phyloP scores from a whole-genome alignment of 2,888 invertebrate genomes.

The Agrilus cyanescens region DNA sequence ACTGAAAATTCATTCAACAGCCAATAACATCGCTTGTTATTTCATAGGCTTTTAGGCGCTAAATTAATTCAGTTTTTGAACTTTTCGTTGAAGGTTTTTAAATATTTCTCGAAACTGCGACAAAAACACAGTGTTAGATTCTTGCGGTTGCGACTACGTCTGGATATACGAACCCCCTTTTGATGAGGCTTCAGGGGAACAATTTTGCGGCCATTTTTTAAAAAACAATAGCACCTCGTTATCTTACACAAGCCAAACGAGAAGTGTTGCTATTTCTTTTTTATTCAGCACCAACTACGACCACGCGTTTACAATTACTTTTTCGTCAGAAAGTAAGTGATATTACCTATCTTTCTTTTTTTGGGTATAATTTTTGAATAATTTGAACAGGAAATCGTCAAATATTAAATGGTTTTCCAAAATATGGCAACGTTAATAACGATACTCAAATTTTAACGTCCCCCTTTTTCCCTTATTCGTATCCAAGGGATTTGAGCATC shows the following conservation, averaged over 20 bases:
- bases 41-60: too few relatives aligned
- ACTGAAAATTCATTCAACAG: too few relatives aligned
- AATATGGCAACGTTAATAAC: slow-evolving; percentile 30
- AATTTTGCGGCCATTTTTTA: slow-evolving; percentile 43
- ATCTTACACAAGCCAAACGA: slow-evolving; percentile 47
- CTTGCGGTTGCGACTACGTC: slow-evolving; percentile 47
- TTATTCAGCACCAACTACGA: slow-evolving; percentile 45
- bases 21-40: too few relatives aligned
- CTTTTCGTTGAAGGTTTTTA: slow-evolving; percentile 22
- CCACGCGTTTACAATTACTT: slow-evolving; percentile 52
- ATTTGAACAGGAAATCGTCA: slow-evolving; percentile 42
- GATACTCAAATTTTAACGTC: slow-evolving; percentile 44
- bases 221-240: slow-evolving; percentile 27
- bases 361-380: slow-evolving; percentile 2
- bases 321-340: slow-evolving; percentile 48
- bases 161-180: slow-evolving; percentile 54
- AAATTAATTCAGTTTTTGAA: not conserved
- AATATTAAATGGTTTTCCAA: slow-evolving; percentile 38
- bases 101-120: slow-evolving; percentile 29
- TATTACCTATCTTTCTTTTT: slow-evolving; percentile 1
- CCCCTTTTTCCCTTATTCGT: slow-evolving; percentile 55
- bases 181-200: slow-evolving; percentile 46
- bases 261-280: slow-evolving; percentile 46
- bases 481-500: slow-evolving; percentile 52
- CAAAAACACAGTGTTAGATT: slow-evolving; percentile 21